phyloP scores from a whole-genome alignment of 53 echinoderm and acorn worm species.

The Glandiceps talaboti region DNA sequence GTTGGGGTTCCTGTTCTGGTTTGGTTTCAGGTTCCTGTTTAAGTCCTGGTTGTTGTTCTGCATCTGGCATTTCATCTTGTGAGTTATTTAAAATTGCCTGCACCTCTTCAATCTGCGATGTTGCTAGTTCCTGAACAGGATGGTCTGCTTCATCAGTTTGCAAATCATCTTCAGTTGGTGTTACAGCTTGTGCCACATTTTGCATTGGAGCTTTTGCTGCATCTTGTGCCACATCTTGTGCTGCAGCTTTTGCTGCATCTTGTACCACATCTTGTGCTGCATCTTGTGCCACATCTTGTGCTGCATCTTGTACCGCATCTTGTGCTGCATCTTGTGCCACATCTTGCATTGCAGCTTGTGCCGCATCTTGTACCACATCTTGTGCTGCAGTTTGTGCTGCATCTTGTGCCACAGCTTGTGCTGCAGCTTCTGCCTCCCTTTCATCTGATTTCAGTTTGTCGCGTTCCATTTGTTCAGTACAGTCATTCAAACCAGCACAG shows the following conservation, averaged over 20 bases:
- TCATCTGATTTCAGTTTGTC: background rate
- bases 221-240: background rate
- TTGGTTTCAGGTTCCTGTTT: no score
- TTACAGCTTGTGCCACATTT: background rate
- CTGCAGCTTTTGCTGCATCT: background rate
- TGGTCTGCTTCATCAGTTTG: no score
- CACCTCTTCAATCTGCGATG: background rate
- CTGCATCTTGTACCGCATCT: background rate
- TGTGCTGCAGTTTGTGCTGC: background rate
- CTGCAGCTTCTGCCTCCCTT: background rate
- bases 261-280: background rate
- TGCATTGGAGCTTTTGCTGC: background rate
- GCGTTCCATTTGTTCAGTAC: conserved; percentile 35
- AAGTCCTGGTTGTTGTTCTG: no score
- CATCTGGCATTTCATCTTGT: no score
- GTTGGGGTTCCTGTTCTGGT: no score
- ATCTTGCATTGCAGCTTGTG: background rate
- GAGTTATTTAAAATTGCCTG: no score
- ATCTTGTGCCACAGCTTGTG: background rate
- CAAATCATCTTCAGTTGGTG: conserved; percentile 1
- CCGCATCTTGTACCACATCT: background rate
- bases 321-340: background rate
- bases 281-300: background rate
- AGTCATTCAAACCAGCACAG: conserved; percentile 95
- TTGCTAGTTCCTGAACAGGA: no score